phyloP scores from a whole-genome alignment of 2,888 invertebrate species.

The Ormyrus rosae region DNA sequence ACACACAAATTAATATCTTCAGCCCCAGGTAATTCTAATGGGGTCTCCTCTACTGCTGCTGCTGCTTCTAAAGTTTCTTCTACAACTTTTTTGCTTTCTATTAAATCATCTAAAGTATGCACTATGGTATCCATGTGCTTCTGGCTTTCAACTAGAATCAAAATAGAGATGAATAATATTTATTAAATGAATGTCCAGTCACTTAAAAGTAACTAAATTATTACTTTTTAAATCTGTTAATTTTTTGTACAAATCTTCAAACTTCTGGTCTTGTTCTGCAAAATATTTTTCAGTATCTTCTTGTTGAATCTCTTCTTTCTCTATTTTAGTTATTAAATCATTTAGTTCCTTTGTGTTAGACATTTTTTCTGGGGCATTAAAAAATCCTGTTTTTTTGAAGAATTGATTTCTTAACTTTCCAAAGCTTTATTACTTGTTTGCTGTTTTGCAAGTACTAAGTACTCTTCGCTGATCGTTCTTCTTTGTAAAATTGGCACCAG shows the following conservation, averaged over 20 bases:
- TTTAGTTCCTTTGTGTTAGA: not conserved
- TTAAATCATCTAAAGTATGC: slow-evolving; percentile 38
- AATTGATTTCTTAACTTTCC: too few relatives aligned
- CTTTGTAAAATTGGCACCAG: too few relatives aligned
- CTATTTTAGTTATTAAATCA: not conserved
- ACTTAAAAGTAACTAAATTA: not conserved
- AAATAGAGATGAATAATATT: slow-evolving; percentile 3
- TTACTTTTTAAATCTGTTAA: slow-evolving; percentile 32
- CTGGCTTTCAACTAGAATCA: slow-evolving; percentile 42
- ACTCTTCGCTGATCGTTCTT: too few relatives aligned
- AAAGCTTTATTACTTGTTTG: too few relatives aligned
- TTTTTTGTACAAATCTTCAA: slow-evolving; percentile 32
- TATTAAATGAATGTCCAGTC: not conserved
- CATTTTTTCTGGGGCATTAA: not conserved
- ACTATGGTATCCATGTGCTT: slow-evolving; percentile 43
- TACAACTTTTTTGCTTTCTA: slow-evolving; percentile 24
- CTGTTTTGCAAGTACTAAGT: too few relatives aligned
- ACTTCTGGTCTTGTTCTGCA: slow-evolving; percentile 27
- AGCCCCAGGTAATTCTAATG: not conserved
- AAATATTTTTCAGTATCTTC: slow-evolving; percentile 29
- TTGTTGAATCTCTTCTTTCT: slow-evolving; percentile 2
- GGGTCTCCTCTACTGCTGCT: too few relatives aligned
- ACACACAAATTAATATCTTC: slow-evolving; percentile 15
- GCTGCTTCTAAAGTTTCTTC: slow-evolving; percentile 39
- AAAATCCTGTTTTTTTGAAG: not conserved